These are phyloP conservation scores for Centruroides sculpturatus DNA, from an alignment of 1,140 invertebrate species.

Conservation along the genomic window DNA sequence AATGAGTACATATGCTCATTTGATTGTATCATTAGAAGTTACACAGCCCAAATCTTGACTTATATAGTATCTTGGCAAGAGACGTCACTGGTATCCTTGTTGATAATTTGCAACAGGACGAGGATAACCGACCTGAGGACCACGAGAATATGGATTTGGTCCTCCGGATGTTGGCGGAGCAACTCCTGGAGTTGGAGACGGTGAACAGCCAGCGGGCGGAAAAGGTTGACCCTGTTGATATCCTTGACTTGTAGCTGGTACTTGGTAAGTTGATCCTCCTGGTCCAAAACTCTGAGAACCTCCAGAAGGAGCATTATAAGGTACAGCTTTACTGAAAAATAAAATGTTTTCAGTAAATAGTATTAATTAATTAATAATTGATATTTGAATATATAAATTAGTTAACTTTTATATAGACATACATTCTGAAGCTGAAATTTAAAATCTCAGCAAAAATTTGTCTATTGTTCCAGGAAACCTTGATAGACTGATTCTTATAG, in stretches of 20 bases:
- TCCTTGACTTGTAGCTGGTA: neutral
- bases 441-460: too few species aligned
- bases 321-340: constrained; percentile 1
- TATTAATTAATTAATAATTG: too few species aligned
- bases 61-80: too few species aligned
- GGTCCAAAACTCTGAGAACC: neutral
- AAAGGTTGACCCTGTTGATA: constrained; percentile 5
- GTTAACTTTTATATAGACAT: too few species aligned
- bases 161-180: neutral
- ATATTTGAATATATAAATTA: too few species aligned
- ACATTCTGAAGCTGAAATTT: too few species aligned
- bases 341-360: neutral
- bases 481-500: too few species aligned
- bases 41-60: too few species aligned
- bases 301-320: neutral
- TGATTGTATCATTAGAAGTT: too few species aligned
- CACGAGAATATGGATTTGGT: constrained; percentile 10
- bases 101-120: constrained; percentile 8
- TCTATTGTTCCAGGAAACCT: too few species aligned
- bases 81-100: constrained; percentile 4
- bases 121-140: constrained; percentile 3
- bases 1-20: too few species aligned
- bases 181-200: neutral
- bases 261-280: neutral
- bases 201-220: constrained; percentile 8